Conservation (phyloP, 2,113 vertebrate genomes). For the mouse (Mus musculus) region GRCm39 chr14:26779501-26780000, state of each 20-base stretch:
- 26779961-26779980: neutral
- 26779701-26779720: neutral
- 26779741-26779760: neutral
- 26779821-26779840: neutral
- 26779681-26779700: neutral
- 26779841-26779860: neutral
- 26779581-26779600: neutral
- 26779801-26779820: neutral
- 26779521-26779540: neutral
- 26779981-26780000: neutral
- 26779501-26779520: neutral
- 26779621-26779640: neutral
- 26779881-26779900: neutral
- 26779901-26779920: neutral
- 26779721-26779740: conserved; percentile 60
- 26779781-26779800: neutral
- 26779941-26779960: neutral
- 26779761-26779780: neutral
- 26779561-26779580: neutral
- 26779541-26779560: neutral
- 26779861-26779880: neutral
- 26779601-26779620: neutral
- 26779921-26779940: neutral
- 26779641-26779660: neutral
- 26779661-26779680: neutral